Conservation (phyloP, 2,797 vertebrate species). For the Propithecus deckenii region DNA sequence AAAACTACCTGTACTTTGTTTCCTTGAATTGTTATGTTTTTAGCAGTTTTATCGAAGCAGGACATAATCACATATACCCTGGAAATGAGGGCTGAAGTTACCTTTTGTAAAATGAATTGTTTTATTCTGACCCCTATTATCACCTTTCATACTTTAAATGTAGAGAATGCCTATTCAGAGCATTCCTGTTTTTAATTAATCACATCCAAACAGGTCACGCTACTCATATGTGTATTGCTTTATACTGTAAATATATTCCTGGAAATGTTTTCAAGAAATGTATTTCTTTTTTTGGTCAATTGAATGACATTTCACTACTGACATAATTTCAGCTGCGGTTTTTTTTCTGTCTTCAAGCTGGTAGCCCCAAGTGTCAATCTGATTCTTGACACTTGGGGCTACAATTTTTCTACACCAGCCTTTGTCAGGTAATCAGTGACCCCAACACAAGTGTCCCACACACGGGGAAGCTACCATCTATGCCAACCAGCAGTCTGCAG, state of each 20-base stretch:
- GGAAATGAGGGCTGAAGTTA: background rate
- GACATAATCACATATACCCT: background rate
- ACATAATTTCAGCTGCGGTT: background rate
- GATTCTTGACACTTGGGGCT: background rate
- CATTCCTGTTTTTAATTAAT: background rate
- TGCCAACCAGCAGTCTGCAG: background rate
- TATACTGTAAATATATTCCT: background rate
- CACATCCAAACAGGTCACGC: background rate
- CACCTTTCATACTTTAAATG: background rate
- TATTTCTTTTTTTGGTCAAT: background rate
- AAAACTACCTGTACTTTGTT: background rate
- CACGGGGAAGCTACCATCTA: background rate
- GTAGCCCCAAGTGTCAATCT: background rate
- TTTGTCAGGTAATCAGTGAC: background rate
- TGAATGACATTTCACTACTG: background rate
- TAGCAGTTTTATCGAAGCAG: slow-evolving; percentile 13
- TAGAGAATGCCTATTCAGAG: background rate
- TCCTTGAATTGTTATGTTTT: background rate
- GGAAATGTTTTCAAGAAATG: background rate
- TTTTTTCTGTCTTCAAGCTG: background rate
- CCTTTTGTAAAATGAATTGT: background rate
- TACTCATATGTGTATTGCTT: background rate
- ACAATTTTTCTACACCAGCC: background rate
- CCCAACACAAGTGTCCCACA: background rate
- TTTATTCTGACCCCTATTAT: background rate